Conservation (phyloP, 2,113 vertebrate species). For the Gracilinanus agilis region DNA sequence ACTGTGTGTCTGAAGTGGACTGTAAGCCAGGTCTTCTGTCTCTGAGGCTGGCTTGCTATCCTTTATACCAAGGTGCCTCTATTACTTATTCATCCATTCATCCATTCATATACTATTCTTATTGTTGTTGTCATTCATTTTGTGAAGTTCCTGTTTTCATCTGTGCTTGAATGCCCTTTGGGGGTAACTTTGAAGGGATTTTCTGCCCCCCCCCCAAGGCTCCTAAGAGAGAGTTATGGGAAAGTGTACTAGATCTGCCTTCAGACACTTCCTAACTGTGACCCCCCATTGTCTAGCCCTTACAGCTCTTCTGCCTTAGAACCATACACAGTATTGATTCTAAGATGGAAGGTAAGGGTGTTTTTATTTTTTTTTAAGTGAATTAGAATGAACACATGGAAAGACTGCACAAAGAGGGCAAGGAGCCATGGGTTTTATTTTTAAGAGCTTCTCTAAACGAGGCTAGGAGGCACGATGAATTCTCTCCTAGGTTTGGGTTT, state of each 20-base stretch:
- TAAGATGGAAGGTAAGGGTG: too few relatives aligned
- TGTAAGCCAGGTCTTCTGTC: not conserved
- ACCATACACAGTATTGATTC: too few relatives aligned
- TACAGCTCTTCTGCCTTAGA: too few relatives aligned
- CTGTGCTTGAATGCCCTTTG: constrained; percentile 21
- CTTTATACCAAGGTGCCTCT: not conserved
- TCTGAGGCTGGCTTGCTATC: not conserved
- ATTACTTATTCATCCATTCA: not conserved
- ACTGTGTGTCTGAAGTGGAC: not conserved
- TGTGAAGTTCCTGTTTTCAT: not conserved
- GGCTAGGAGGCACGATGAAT: too few relatives aligned
- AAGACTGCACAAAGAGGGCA: not conserved
- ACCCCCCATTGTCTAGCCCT: too few relatives aligned
- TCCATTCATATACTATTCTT: not conserved
- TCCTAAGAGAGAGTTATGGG: not conserved
- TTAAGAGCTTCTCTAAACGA: too few relatives aligned
- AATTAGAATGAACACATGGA: constrained; percentile 24
- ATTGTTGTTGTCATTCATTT: constrained; percentile 15
- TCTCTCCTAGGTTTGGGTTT: too few relatives aligned
- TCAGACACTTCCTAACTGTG: too few relatives aligned
- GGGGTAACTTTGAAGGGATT: constrained; percentile 12
- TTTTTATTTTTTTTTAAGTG: too few relatives aligned
- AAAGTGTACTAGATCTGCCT: not conserved
- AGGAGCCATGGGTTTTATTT: too few relatives aligned
- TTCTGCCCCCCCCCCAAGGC: not conserved